A percentile compares a stretch with the other conserved stretches of the same genome.
Conservation (phyloP, 2,797 vertebrate species). For the Oreochromis grahami region DNA sequence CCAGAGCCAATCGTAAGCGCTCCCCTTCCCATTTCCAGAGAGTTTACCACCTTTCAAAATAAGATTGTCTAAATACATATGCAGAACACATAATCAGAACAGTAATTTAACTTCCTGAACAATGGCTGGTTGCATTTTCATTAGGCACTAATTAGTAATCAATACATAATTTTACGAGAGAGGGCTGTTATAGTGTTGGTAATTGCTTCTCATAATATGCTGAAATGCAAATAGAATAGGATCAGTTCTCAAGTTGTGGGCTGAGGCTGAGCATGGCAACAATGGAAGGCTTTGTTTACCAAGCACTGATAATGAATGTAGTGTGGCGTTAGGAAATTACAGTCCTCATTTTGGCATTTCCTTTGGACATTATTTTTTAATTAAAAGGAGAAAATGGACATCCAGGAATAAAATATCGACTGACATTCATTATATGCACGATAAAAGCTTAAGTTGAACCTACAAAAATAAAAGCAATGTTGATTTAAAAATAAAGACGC, state of each 20-base stretch:
- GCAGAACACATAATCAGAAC: conserved; percentile 41
- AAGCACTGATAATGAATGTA: conserved; percentile 64
- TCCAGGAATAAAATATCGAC: conserved; percentile 55
- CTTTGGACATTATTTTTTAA: conserved; percentile 70
- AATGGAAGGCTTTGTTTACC: conserved; percentile 65
- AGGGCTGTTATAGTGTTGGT: conserved; percentile 36
- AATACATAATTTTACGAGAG: conserved; percentile 54
- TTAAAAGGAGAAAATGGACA: conserved; percentile 69
- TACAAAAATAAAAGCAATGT: background rate
- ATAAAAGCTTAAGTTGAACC: conserved; percentile 17
- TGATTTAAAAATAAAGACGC: background rate
- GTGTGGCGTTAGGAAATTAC: conserved; percentile 65
- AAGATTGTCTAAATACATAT: conserved; percentile 15
- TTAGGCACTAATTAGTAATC: conserved; percentile 64
- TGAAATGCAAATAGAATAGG: conserved; percentile 56
- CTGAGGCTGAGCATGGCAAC: conserved; percentile 9
- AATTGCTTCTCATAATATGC: conserved; percentile 60
- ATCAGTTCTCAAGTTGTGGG: conserved; percentile 40
- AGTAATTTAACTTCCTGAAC: conserved; percentile 41
- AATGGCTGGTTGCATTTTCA: conserved; percentile 63
- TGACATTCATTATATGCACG: conserved; percentile 52
- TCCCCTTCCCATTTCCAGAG: background rate
- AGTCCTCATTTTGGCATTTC: conserved; percentile 62
- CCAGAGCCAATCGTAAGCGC: conserved; percentile 19
- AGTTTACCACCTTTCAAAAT: conserved; percentile 13